Conservation (phyloP, 2,113 vertebrate species). For the Myiozetetes cayanensis region DNA sequence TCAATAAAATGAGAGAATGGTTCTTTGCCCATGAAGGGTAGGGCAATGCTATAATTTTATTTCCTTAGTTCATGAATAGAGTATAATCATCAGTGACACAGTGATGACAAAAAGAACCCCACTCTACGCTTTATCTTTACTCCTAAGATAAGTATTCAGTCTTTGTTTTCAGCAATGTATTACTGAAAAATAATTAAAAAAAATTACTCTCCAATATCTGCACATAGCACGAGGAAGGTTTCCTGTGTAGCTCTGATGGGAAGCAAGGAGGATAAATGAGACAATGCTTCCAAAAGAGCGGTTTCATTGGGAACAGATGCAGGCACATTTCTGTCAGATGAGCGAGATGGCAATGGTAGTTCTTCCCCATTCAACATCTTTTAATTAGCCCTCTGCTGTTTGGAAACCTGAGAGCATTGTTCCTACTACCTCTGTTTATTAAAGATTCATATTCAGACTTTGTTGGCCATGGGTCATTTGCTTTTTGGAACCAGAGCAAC, state of each 20-base stretch:
- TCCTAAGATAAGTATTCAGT: neutral
- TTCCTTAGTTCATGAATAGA: neutral
- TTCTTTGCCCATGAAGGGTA: neutral
- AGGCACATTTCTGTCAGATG: neutral
- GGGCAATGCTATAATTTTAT: neutral
- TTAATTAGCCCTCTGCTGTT: slow-evolving; percentile 43
- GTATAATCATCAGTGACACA: neutral
- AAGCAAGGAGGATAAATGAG: neutral
- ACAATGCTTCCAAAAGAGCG: neutral
- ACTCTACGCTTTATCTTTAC: neutral
- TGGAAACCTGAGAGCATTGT: slow-evolving; percentile 23
- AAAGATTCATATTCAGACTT: slow-evolving; percentile 60
- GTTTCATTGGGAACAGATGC: slow-evolving; percentile 13
- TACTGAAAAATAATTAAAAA: neutral
- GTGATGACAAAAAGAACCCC: neutral
- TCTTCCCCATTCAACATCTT: slow-evolving; percentile 4
- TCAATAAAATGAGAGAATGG: neutral
- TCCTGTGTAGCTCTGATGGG: neutral
- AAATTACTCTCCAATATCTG: neutral
- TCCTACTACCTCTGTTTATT: slow-evolving; percentile 56
- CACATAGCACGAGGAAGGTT: neutral
- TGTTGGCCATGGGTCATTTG: slow-evolving; percentile 45
- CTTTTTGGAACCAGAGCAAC: slow-evolving; percentile 49
- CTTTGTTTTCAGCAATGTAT: slow-evolving; percentile 1
- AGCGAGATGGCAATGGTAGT: neutral